phyloP scores from a whole-genome alignment of 2,797 vertebrate species.

The Lindbergichthys nudifrons region DNA sequence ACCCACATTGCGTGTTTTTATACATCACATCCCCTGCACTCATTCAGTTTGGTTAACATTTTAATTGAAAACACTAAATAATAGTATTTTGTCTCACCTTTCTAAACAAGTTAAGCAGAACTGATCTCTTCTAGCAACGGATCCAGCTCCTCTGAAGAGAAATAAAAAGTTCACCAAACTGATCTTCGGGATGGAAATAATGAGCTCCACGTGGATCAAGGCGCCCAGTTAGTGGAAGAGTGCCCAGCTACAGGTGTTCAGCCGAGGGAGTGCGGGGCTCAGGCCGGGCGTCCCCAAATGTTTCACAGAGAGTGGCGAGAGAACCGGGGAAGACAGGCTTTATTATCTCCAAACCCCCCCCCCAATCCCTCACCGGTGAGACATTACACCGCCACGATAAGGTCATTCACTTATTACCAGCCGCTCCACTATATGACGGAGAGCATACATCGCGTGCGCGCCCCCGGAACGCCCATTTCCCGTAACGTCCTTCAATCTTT shows the following conservation, averaged over 20 bases:
- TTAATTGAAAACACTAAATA: too few species aligned
- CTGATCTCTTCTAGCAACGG: constrained; percentile 75
- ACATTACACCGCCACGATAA: constrained; percentile 86
- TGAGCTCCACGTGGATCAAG: constrained; percentile 86
- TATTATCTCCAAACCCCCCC: constrained; percentile 85
- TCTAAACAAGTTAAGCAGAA: constrained; percentile 81
- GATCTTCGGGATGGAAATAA: constrained; percentile 84
- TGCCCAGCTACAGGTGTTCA: constrained; percentile 91
- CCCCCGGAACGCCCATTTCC: constrained; percentile 65
- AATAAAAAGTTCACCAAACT: constrained; percentile 86
- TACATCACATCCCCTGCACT: background rate
- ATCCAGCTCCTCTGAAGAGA: constrained; percentile 83
- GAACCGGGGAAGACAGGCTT: constrained; percentile 82
- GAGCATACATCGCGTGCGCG: constrained; percentile 44
- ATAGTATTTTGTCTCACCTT: constrained; percentile 78
- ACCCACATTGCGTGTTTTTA: background rate
- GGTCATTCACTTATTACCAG: constrained; percentile 90
- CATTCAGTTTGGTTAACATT: background rate
- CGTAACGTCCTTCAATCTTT: constrained; percentile 31
- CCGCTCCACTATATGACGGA: constrained; percentile 71
- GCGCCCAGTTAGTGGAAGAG: constrained; percentile 64
- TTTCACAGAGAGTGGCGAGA: constrained; percentile 81
- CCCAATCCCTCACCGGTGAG: constrained; percentile 86
- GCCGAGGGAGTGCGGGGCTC: constrained; percentile 67
- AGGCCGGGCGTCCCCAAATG: constrained; percentile 84